Evolutionary conservation across 1,140 invertebrate genomes (phyloP), one percentile per base, ranked within the genome.

Genomic region (Drosophila lowei): DNA sequence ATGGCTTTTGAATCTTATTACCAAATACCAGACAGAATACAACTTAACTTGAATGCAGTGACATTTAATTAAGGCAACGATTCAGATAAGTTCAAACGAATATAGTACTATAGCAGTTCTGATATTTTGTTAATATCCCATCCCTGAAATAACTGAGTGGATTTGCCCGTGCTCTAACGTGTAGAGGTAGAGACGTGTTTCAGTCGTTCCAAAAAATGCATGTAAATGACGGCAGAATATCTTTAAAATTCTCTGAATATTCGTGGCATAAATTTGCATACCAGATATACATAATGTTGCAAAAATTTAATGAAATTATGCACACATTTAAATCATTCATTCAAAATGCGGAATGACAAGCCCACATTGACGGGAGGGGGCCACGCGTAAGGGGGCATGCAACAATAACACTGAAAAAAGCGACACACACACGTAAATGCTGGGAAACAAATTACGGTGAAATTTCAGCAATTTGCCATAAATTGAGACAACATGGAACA

Each of bases 381-480:
- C 30, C 30, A 34, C 30, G 30, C 8, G 30, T 34, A 34, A 38
- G 41, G 57, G 13, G 11, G 28, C 43, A 46, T 34, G 44, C 67
- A 67, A 67, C 42, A 57, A 70, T 62, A 80, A 71, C 59, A 77
- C 62, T 62, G 73, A 71, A 86, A 72, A 81, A 81, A 61, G 56
- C 63, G 30, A 68, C 61, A 60, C 61, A 71, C 30, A 46, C 21
- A 63, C 60, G 48, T 41, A 50, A 46, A 67, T 38, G 59, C 46
- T 59, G 52, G 56, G 43, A 79, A 72, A 86, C 81, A 88, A 85
- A 85, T 85, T 85, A 78, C 84, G 63, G 46, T 79, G 71, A 77
- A 88, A 88, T 88, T 88, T 88, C 83, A 88, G 59, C 83, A 88
- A 88, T 88, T 88, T 88, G 83, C 83, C 83, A 88, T 88, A 88